Evolutionary conservation across 2,797 vertebrate species (phyloP).

Genomic region (Nasua narica): DNA sequence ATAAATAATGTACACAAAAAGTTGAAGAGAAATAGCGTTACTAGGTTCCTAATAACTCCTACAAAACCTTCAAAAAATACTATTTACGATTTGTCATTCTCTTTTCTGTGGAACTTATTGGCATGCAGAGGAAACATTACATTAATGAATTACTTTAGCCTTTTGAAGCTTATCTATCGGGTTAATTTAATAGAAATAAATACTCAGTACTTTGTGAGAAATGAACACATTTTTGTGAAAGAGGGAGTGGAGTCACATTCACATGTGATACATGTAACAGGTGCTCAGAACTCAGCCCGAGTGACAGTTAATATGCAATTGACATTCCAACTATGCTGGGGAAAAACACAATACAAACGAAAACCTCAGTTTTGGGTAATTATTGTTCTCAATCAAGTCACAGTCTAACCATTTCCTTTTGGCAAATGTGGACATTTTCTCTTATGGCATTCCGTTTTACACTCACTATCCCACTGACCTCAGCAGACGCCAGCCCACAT

Average conservation of each 20-base stretch:
- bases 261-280: conserved; percentile 71
- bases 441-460: neutral
- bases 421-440: neutral
- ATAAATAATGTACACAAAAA: neutral
- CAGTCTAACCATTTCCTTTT: neutral
- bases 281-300: conserved; percentile 73
- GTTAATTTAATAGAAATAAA: conserved; percentile 77
- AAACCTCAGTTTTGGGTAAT: neutral
- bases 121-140: conserved; percentile 65
- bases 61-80: neutral
- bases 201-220: conserved; percentile 82
- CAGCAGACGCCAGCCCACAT: too few species aligned
- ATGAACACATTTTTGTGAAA: conserved; percentile 83
- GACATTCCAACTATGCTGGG: neutral
- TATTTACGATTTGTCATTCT: neutral
- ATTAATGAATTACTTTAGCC: conserved; percentile 81
- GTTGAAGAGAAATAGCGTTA: neutral
- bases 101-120: conserved; percentile 51
- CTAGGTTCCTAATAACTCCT: neutral
- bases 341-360: neutral
- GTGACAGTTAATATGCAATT: neutral
- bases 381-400: neutral
- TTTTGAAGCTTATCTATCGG: conserved; percentile 85
- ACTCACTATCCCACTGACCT: neutral
- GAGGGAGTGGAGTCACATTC: conserved; percentile 58